A percentile compares a stretch with the other conserved stretches of the same genome.
These are phyloP conservation scores for Sebastolobus altivelis DNA, from an alignment of 2,797 vertebrate species.

Conservation along the genomic window DNA sequence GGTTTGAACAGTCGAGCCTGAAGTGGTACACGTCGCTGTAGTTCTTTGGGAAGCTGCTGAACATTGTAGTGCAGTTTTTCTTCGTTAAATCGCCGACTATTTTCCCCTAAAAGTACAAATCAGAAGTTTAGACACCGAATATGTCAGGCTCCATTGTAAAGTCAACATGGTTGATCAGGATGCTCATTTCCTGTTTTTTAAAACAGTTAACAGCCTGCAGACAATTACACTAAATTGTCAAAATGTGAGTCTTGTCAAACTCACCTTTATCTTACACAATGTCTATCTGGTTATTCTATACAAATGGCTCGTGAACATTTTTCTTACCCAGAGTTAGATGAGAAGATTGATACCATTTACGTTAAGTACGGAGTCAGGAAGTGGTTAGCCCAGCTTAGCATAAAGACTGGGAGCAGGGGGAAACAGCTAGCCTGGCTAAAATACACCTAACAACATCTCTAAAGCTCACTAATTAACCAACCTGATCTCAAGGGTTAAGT, in stretches of 20 bases:
- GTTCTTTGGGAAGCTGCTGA: slow-evolving; percentile 1
- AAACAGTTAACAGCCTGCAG: not conserved
- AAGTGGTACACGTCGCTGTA: slow-evolving; percentile 18
- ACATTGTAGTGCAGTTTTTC: slow-evolving; percentile 56
- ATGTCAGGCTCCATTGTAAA: not conserved
- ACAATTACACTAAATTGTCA: not conserved
- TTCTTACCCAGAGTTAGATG: not conserved
- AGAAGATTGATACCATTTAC: not conserved
- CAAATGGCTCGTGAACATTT: not conserved
- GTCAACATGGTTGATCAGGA: not conserved
- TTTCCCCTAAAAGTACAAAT: slow-evolving; percentile 3
- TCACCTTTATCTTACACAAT: not conserved
- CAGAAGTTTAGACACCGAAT: not conserved
- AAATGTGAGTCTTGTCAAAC: not conserved
- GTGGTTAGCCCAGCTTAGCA: not conserved
- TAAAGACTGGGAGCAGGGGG: not conserved
- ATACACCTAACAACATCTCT: too few species aligned
- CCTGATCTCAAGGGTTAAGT: too few species aligned
- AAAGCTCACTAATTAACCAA: not conserved
- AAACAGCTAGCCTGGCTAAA: too few species aligned
- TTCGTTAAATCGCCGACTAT: not conserved
- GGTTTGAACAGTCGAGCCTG: slow-evolving; percentile 21
- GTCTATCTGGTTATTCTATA: not conserved
- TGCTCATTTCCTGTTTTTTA: not conserved
- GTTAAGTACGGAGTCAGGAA: not conserved